Conservation (phyloP, 2,113 vertebrate species). For the Procavia capensis region DNA sequence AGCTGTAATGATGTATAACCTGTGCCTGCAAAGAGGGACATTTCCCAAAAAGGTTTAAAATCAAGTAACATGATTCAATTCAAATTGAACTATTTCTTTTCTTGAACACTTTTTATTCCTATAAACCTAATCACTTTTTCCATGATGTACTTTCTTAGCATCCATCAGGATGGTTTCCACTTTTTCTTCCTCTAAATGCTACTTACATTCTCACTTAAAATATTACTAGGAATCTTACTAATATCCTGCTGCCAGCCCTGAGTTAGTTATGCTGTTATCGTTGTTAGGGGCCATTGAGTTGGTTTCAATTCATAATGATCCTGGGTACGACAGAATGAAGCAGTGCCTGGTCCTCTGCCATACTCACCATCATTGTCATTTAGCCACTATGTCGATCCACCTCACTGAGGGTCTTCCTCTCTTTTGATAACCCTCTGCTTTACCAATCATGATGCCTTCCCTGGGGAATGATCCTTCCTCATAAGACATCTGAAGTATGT, state of each 20-base stretch:
- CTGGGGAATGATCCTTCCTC: no score
- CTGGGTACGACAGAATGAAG: no score
- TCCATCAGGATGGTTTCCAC: neutral
- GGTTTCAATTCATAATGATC: no score
- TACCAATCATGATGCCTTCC: no score
- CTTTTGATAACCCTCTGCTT: no score
- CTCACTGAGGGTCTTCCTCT: no score
- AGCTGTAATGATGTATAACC: neutral
- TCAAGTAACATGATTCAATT: slow-evolving; percentile 11
- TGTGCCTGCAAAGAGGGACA: neutral
- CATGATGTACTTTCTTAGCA: neutral
- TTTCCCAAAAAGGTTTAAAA: neutral
- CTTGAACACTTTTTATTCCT: neutral
- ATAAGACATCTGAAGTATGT: no score
- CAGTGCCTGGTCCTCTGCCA: no score
- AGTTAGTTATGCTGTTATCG: neutral
- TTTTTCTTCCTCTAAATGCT: neutral
- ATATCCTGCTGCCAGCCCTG: neutral
- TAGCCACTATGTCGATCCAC: no score
- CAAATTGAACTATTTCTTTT: neutral
- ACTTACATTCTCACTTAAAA: neutral
- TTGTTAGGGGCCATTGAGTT: no score
- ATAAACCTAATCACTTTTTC: neutral
- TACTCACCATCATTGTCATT: no score
- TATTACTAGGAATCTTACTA: neutral